Conservation (phyloP, 2,113 vertebrate genomes). For the Heteronetta atricapilla region DNA sequence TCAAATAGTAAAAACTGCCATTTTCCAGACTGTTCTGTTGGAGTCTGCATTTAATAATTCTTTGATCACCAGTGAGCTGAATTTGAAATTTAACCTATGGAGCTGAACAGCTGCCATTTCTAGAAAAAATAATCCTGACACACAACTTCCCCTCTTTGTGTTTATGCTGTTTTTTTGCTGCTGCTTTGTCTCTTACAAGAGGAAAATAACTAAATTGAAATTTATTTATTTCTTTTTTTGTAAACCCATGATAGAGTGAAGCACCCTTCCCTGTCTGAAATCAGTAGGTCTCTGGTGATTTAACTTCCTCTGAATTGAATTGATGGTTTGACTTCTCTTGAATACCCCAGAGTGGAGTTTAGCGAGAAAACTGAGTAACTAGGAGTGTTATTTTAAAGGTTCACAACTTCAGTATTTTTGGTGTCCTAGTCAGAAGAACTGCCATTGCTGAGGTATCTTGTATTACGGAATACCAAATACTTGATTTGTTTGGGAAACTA, state of each 20-base stretch:
- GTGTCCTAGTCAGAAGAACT: not conserved
- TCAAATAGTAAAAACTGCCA: not conserved
- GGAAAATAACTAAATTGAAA: not conserved
- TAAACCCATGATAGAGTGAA: not conserved
- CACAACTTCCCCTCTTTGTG: not conserved
- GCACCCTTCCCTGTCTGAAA: not conserved
- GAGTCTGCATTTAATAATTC: not conserved
- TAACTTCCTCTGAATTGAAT: not conserved
- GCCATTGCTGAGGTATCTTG: not conserved
- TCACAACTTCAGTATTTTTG: not conserved
- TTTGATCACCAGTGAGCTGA: not conserved
- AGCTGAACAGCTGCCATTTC: not conserved
- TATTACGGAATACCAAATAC: not conserved
- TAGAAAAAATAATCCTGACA: not conserved
- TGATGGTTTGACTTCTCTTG: not conserved
- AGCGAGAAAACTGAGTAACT: not conserved
- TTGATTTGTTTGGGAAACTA: not conserved
- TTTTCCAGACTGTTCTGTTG: not conserved
- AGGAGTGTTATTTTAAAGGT: not conserved
- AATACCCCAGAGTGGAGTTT: not conserved
- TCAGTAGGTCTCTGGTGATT: not conserved
- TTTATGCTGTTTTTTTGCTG: not conserved
- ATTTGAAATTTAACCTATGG: not conserved
- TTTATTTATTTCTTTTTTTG: not conserved
- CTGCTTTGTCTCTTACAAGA: not conserved